phyloP scores from a whole-genome alignment of 1,140 invertebrate species.

The Drosophila pachea region DNA sequence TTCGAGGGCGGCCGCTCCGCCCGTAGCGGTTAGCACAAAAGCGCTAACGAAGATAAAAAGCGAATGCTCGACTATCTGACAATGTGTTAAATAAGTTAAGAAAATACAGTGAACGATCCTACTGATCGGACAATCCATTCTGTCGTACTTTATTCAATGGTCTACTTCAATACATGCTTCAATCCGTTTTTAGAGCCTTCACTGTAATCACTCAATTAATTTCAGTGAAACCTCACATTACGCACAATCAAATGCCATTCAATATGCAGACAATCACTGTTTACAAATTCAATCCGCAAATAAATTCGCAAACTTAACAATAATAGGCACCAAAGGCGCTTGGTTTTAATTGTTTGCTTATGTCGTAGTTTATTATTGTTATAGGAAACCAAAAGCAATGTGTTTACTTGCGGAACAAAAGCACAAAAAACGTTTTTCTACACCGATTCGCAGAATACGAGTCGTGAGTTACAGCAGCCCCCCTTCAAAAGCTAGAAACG shows the following conservation, averaged over 20 bases:
- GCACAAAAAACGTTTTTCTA: conserved; percentile 4
- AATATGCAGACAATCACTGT: conserved; percentile 42
- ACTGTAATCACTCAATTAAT: conserved; percentile 33
- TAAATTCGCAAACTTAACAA: conserved; percentile 31
- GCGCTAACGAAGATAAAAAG: conserved; percentile 60
- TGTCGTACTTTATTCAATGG: background rate
- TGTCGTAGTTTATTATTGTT: conserved; percentile 20
- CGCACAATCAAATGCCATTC: conserved; percentile 37
- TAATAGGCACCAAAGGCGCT: conserved; percentile 8
- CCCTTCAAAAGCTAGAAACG: conserved; percentile 14
- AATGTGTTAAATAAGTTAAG: conserved; percentile 49
- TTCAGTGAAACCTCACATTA: conserved; percentile 52
- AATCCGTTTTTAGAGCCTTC: background rate
- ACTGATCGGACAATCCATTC: too few relatives aligned
- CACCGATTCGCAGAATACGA: conserved; percentile 3
- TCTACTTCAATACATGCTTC: background rate
- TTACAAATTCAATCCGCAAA: conserved; percentile 66
- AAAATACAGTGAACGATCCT: conserved; percentile 30
- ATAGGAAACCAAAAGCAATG: conserved; percentile 1
- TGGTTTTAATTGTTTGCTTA: conserved; percentile 10
- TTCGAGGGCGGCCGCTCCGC: background rate
- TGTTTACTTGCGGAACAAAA: conserved; percentile 9
- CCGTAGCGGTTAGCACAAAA: conserved; percentile 35
- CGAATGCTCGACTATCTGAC: conserved; percentile 10
- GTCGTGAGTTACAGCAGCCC: conserved; percentile 4